Conservation (phyloP, 2,113 vertebrate species). For the Gallinago paraguaiae region DNA sequence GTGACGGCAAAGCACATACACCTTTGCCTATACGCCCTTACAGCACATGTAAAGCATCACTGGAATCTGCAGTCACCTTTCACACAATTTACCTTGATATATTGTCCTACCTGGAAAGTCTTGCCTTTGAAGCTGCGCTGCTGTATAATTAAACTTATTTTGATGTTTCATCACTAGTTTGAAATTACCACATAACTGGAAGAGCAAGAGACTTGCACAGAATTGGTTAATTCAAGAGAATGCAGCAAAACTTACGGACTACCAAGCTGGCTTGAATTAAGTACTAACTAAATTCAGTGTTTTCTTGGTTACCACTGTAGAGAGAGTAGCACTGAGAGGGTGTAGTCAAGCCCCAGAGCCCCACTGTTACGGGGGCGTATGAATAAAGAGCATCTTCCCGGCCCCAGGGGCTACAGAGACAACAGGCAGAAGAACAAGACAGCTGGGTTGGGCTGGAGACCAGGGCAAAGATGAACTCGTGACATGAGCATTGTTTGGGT, state of each 20-base stretch:
- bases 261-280: not conserved
- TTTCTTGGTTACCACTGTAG: not conserved
- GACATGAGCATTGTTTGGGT: not conserved
- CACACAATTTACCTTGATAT: not conserved
- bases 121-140: not conserved
- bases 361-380: not conserved
- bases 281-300: not conserved
- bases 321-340: not conserved
- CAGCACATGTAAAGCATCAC: not conserved
- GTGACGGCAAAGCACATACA: not conserved
- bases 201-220: not conserved
- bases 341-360: not conserved
- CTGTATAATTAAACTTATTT: not conserved
- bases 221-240: not conserved
- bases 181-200: not conserved
- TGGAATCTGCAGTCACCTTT: not conserved
- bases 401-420: not conserved
- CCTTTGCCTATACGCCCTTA: fast-evolving
- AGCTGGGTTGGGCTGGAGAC: not conserved
- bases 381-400: not conserved
- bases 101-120: not conserved
- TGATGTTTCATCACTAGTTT: not conserved
- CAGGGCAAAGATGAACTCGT: not conserved
- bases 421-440: not conserved
- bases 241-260: not conserved